A percentile compares a stretch with the other conserved stretches of the same genome.
phyloP scores from a whole-genome alignment of 92 coral and sea anemone species.

The Bergia puertoricense region DNA sequence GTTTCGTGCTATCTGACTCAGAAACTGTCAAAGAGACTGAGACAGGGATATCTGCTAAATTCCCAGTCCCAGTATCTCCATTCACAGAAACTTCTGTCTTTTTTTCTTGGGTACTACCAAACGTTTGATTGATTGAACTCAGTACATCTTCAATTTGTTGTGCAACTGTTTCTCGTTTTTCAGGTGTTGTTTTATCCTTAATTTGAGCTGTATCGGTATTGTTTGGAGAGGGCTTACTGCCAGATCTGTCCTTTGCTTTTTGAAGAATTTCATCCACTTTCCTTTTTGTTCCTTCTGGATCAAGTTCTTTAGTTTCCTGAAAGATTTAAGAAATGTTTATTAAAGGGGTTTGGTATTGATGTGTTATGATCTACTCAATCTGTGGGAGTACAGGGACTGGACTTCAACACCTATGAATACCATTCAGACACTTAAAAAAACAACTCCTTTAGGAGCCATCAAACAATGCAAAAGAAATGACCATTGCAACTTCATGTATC shows the following conservation, averaged over 20 bases:
- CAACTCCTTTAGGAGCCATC: too few relatives aligned
- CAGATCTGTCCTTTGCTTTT: slow-evolving; percentile 84
- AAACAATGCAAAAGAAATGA: too few relatives aligned
- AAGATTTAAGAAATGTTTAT: neutral
- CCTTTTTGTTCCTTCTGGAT: slow-evolving; percentile 74
- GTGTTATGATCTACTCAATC: too few relatives aligned
- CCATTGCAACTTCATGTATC: too few relatives aligned
- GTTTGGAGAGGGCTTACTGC: slow-evolving; percentile 35
- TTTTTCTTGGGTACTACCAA: slow-evolving; percentile 3
- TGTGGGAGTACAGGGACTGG: too few relatives aligned
- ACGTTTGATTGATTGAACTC: slow-evolving; percentile 35
- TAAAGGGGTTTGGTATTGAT: too few relatives aligned
- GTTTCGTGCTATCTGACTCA: neutral
- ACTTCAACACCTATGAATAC: too few relatives aligned
- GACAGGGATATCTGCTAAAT: neutral
- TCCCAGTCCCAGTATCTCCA: slow-evolving; percentile 20
- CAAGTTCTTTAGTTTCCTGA: slow-evolving; percentile 74
- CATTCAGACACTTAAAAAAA: too few relatives aligned
- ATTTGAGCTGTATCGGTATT: neutral
- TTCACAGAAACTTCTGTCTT: neutral
- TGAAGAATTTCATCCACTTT: slow-evolving; percentile 90
- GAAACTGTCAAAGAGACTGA: neutral
- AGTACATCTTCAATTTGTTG: slow-evolving; percentile 34
- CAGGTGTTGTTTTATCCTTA: slow-evolving; percentile 14
- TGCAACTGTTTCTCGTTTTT: slow-evolving; percentile 41